These are phyloP conservation scores for Halichoerus grypus DNA, from an alignment of 2,113 vertebrate species.

Conservation along the genomic window DNA sequence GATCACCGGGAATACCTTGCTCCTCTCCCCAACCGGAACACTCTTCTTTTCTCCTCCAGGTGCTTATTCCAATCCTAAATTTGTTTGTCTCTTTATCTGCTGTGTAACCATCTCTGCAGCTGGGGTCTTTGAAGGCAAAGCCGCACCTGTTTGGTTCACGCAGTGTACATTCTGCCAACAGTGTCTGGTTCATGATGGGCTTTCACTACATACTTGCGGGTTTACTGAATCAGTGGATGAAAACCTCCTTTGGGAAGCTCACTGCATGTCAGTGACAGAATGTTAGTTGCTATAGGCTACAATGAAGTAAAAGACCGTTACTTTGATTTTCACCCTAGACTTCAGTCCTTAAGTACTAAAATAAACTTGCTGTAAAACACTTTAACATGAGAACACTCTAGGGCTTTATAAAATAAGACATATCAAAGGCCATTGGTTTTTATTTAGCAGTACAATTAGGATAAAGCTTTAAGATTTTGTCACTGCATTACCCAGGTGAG, in stretches of 20 bases:
- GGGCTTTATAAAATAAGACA: not conserved
- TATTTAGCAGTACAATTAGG: not conserved
- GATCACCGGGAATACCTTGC: fast-evolving
- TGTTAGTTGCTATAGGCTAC: not conserved
- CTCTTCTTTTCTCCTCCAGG: not conserved
- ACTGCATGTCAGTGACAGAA: not conserved
- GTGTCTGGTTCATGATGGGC: fast-evolving
- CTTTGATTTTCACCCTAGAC: not conserved
- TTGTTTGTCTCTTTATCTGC: not conserved
- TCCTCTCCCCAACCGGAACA: not conserved
- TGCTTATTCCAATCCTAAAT: not conserved
- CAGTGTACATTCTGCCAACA: fast-evolving
- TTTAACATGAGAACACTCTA: not conserved
- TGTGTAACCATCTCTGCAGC: not conserved
- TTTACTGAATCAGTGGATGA: not conserved
- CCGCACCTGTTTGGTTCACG: not conserved
- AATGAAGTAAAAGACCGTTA: not conserved
- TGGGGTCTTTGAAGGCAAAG: not conserved
- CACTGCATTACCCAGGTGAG: not conserved
- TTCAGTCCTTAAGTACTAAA: not conserved
- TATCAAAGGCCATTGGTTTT: not conserved
- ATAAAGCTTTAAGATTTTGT: not conserved
- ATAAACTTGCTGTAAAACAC: not conserved
- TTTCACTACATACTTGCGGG: fast-evolving
- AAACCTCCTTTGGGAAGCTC: not conserved